Conservation (phyloP, 2,888 invertebrate species). For the Anodontia alba region DNA sequence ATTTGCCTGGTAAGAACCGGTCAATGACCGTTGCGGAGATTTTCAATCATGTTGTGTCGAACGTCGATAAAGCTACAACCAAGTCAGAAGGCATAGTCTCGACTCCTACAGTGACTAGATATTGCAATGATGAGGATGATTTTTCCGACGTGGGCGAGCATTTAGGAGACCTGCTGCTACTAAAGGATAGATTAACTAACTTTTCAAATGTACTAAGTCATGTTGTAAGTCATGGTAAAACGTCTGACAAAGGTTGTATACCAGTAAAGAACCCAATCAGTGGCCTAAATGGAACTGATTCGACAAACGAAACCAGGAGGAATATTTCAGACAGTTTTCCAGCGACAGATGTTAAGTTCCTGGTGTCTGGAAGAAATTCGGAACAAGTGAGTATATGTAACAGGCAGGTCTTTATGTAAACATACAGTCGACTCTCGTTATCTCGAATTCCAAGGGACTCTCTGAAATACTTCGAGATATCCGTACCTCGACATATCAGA, state of each 20-base stretch:
- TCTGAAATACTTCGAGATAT: no score
- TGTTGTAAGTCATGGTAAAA: background rate
- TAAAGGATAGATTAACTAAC: background rate
- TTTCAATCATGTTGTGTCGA: no score
- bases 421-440: no score
- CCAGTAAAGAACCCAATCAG: background rate
- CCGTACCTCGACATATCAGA: no score
- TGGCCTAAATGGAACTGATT: background rate
- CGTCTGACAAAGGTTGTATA: background rate
- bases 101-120: background rate
- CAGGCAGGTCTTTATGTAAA: no score
- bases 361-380: constrained; percentile 42
- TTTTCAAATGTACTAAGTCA: background rate
- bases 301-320: no score
- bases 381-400: background rate
- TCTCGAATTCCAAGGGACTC: no score
- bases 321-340: background rate
- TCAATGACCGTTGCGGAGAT: background rate
- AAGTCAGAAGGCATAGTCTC: background rate
- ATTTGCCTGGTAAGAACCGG: background rate
- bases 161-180: background rate
- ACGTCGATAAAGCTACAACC: no score
- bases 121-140: background rate
- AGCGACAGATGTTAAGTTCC: constrained; percentile 45
- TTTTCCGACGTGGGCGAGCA: background rate